phyloP scores from a whole-genome alignment of 2,888 invertebrate species.

The Hedya salicella region DNA sequence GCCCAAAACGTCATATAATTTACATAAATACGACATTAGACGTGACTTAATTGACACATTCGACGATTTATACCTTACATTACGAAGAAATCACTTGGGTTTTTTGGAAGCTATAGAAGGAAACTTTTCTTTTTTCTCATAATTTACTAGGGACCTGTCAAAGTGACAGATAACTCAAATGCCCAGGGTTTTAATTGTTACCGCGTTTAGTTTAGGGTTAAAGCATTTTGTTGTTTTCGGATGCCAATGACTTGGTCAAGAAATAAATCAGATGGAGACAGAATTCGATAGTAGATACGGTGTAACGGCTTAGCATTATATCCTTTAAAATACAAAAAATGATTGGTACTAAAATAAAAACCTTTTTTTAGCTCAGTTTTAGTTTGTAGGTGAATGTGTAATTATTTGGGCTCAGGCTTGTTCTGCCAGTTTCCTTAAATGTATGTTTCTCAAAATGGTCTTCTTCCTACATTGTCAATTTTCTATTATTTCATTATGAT shows the following conservation, averaged over 20 bases:
- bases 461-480: too few relatives aligned
- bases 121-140: constrained; percentile 52
- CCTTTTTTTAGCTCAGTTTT: too few relatives aligned
- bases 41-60: constrained; percentile 83
- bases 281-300: not conserved
- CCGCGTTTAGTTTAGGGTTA: constrained; percentile 14
- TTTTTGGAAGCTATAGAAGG: constrained; percentile 60
- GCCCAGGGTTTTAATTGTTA: constrained; percentile 21
- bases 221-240: not conserved
- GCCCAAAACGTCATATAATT: constrained; percentile 73
- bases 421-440: too few relatives aligned
- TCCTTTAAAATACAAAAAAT: too few relatives aligned
- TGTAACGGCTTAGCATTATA: too few relatives aligned
- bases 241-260: not conserved
- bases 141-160: constrained; percentile 52
- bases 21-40: constrained; percentile 82
- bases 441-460: too few relatives aligned
- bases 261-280: not conserved
- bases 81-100: constrained; percentile 66
- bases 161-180: constrained; percentile 37
- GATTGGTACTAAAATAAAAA: too few relatives aligned
- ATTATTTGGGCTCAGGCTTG: too few relatives aligned
- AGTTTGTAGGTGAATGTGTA: too few relatives aligned
- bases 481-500: too few relatives aligned
- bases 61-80: constrained; percentile 77